Evolutionary conservation across 2,888 invertebrate genomes (phyloP), one percentile per base, ranked within the genome.

Genomic region (Theristus sp.): DNA sequence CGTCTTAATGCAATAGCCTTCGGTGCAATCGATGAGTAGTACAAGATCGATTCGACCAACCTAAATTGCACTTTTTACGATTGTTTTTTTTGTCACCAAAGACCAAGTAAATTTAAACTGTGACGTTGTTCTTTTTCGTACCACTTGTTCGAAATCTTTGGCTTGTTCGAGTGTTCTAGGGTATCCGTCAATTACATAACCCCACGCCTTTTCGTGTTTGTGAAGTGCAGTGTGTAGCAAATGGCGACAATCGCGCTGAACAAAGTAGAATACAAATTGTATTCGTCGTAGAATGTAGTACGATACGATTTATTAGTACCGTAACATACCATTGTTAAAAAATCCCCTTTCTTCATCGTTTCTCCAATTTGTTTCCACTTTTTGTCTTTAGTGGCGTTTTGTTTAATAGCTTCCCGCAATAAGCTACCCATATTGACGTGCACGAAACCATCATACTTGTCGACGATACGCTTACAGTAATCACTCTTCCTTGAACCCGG

Each of bases 21-120:
- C 90, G 0, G 89, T 89, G 71, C 90, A 90, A 77, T 91, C 91
- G 69, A 91, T 78, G 1, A 91, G 80, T 2, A 91, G 82, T 71
- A 88, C 82, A 0, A 86, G 83, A 1, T 90, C 89, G 1, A 71
- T 29, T 27, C 70, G 63, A 31, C 65, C 67, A 10, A 71, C 60
- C 70, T 69, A 56, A 60, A 62, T 57, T 25, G 6, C 60, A 30
- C n/a, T n/a, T n/a, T n/a, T n/a, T n/a, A n/a, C n/a, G n/a, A n/a
- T n/a, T n/a, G n/a, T n/a, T n/a, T n/a, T n/a, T n/a, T n/a, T n/a
- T n/a, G n/a, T n/a, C n/a, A n/a, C n/a, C n/a, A n/a, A n/a, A n/a
- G n/a, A n/a, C n/a, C n/a, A n/a, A n/a, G n/a, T n/a, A n/a, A n/a
- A n/a, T n/a, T n/a, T n/a, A n/a, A n/a, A n/a, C n/a, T n/a, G n/a